These are phyloP conservation scores for Catharus ustulatus DNA, from an alignment of 2,797 vertebrate species.

Conservation along the genomic window DNA sequence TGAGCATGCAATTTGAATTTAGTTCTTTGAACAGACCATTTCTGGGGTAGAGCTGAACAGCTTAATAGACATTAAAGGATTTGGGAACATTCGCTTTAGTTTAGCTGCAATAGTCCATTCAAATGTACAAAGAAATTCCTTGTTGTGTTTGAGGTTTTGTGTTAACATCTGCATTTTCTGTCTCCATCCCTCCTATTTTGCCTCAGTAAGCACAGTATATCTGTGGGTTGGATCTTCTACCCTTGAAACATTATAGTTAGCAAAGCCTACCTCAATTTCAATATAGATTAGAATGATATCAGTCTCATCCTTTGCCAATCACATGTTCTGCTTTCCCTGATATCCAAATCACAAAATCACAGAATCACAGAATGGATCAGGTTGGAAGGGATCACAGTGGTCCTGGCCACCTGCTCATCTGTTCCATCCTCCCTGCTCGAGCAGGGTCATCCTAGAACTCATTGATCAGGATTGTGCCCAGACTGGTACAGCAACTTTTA, in stretches of 20 bases:
- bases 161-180: not conserved
- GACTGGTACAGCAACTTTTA: not conserved
- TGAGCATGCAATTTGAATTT: not conserved
- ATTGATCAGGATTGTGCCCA: not conserved
- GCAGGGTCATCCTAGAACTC: not conserved
- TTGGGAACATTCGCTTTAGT: not conserved
- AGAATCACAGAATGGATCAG: not conserved
- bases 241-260: not conserved
- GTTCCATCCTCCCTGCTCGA: not conserved
- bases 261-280: not conserved
- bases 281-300: not conserved
- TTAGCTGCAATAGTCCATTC: not conserved
- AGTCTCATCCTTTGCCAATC: not conserved
- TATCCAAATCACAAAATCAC: not conserved
- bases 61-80: not conserved
- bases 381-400: not conserved
- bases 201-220: not conserved
- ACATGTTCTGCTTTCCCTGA: not conserved
- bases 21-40: not conserved
- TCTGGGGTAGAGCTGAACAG: not conserved
- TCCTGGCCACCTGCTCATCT: not conserved
- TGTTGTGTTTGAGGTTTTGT: not conserved
- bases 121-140: not conserved
- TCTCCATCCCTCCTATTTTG: not conserved
- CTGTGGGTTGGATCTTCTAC: accelerated